Evolutionary conservation across 2,888 invertebrate genomes (phyloP).

Genomic region (Lasioglossum pauxillum): DNA sequence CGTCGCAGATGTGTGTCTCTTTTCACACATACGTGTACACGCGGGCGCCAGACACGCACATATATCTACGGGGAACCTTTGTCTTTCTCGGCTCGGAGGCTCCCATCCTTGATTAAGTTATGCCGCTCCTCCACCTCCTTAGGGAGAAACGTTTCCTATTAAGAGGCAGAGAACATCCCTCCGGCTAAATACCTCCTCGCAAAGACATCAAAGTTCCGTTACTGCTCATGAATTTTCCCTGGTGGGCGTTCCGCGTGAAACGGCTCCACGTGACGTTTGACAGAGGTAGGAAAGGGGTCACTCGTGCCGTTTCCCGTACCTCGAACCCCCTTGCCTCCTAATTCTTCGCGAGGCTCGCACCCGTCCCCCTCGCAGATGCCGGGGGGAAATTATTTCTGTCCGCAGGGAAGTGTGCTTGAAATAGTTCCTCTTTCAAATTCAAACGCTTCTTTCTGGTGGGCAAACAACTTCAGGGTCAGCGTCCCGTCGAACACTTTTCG

Average conservation of each 20-base stretch:
- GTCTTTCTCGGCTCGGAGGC: constrained; percentile 72
- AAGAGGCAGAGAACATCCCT: constrained; percentile 77
- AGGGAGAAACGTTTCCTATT: constrained; percentile 80
- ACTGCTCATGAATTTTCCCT: constrained; percentile 72
- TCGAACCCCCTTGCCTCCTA: constrained; percentile 30
- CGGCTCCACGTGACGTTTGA: constrained; percentile 64
- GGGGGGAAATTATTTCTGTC: background rate
- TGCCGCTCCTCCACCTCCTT: constrained; percentile 74
- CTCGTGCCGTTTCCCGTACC: constrained; percentile 20
- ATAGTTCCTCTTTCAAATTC: background rate
- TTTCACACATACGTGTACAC: constrained; percentile 36
- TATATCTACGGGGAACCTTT: constrained; percentile 61
- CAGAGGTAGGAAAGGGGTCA: constrained; percentile 50
- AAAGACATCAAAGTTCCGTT: constrained; percentile 80
- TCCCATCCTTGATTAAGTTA: constrained; percentile 81
- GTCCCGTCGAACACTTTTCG: background rate
- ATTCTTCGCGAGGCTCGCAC: background rate
- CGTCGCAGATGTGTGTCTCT: constrained; percentile 44
- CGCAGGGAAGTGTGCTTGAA: background rate
- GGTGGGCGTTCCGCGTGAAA: constrained; percentile 66
- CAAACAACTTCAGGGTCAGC: constrained; percentile 1
- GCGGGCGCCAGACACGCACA: background rate
- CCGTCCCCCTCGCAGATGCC: background rate
- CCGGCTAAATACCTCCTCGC: constrained; percentile 72
- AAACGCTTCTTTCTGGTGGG: background rate